Base-by-base conservation (phyloP, 1,140 invertebrate species). In the Drosophila carrolli region DNA sequence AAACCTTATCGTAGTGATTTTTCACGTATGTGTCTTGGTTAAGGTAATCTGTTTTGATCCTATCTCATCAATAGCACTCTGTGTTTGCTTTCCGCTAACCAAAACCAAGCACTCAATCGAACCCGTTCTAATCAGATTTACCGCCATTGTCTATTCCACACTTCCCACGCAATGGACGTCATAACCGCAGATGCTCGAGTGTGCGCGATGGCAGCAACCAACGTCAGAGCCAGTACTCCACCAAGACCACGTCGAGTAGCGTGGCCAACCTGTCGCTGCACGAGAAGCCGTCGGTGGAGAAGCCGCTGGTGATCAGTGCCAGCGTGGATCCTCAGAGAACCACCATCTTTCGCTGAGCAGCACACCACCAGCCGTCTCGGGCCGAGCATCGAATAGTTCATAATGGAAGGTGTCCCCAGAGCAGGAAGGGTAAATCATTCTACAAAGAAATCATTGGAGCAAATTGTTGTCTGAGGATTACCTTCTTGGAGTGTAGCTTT, bases 141-240 rank as follows among this genome's bases (percentile, higher is more conserved):
- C 60, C 38, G 53, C 48, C 68, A 67, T 70, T 79, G 61, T 83
- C 54, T 67, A 63, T 60, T 41, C 57, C 75, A 47, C 59, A 29
- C 53, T 65, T 50, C 62, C 74, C 50, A 76, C 73, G 23, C 71
- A 74, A 78, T 78, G 75, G 68, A 72, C 68, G 27, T 32, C 65
- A 32, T 65, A 41, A 37, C 47, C n/a, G 1, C 60, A 91, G 90
- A 77, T 91, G 88, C 72, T 76, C 84, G 37, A 91, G 90, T 56
- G 72, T 37, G 10, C 75, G 90, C 38, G 86, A 90, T 19, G 78
- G 85, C 53, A 89, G 90, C 72, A 73, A 81, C 50, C 90, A 91
- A 51, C 85, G 90, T 19, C 90, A 91, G 74, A 91, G 90, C 53
- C 90, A 91, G 56, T 91, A 91, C 58, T 91, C 90, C 53, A 91